Conservation (phyloP, 1,140 invertebrate species). For the Drosophila kikkawai region DNA sequence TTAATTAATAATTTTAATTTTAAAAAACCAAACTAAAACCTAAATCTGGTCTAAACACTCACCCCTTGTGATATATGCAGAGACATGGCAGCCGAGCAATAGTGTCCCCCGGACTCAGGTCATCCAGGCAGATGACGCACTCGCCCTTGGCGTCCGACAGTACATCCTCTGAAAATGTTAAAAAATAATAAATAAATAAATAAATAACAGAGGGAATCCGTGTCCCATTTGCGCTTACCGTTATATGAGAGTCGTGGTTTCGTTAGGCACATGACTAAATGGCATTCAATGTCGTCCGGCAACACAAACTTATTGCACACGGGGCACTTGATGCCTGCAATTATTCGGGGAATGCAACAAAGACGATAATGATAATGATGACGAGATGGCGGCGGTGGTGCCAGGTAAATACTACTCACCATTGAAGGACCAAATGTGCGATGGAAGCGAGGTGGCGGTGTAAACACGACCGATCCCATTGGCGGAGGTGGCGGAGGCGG, state of each 20-base stretch:
- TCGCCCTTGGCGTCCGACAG: constrained; percentile 97
- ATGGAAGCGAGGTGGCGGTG: constrained; percentile 94
- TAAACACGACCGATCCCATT: constrained; percentile 91
- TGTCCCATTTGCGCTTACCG: constrained; percentile 88
- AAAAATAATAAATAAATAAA: constrained; percentile 6
- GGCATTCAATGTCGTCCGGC: constrained; percentile 99
- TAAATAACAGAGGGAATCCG: not conserved
- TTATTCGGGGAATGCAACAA: constrained; percentile 52
- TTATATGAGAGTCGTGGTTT: constrained; percentile 99
- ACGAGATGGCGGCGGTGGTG: too few species aligned
- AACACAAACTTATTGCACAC: constrained; percentile 99
- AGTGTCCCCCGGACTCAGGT: constrained; percentile 96
- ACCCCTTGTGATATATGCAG: constrained; percentile 99
- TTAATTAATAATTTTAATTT: too few species aligned
- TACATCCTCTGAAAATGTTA: constrained; percentile 93
- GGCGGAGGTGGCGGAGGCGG: constrained; percentile 85
- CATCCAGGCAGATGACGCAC: constrained; percentile 99
- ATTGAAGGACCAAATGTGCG: constrained; percentile 96
- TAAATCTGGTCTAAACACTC: constrained; percentile 21
- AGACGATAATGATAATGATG: not conserved
- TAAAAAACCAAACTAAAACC: not conserved
- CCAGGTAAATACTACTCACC: constrained; percentile 86
- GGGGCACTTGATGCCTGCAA: constrained; percentile 97
- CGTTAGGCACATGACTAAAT: constrained; percentile 99
- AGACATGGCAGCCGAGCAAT: constrained; percentile 99